phyloP scores from a whole-genome alignment of 2,113 vertebrate species.

The Cynocephalus volans region DNA sequence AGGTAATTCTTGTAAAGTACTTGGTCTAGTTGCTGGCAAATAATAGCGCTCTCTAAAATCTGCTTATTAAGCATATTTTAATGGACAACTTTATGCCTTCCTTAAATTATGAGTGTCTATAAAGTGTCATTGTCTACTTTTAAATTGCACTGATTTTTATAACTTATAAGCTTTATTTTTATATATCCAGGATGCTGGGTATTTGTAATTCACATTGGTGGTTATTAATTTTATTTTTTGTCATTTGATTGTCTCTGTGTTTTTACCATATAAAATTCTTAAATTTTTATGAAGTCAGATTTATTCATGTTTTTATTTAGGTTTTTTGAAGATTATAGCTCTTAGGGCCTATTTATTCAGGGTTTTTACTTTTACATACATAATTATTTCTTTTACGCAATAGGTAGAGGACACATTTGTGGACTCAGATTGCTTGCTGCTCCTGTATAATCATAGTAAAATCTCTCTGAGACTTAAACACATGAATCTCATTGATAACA shows the following conservation, averaged over 20 bases:
- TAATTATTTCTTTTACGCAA: background rate
- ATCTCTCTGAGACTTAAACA: background rate
- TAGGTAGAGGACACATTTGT: background rate
- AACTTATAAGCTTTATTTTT: background rate
- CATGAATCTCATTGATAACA: background rate
- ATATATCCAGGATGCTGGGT: background rate
- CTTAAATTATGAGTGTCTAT: background rate
- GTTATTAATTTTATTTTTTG: background rate
- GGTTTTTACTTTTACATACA: background rate
- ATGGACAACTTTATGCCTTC: background rate
- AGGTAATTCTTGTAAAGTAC: background rate
- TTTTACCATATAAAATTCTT: background rate
- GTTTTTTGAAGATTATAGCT: background rate
- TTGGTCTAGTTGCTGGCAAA: background rate
- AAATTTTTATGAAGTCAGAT: background rate
- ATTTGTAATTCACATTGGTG: conserved; percentile 31
- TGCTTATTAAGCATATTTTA: background rate
- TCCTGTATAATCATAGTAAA: background rate
- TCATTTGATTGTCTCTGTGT: background rate
- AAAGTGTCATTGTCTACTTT: background rate
- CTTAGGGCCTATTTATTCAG: background rate
- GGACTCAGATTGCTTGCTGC: background rate
- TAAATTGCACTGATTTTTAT: conserved; percentile 26
- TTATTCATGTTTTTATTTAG: background rate
- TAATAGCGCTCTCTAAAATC: background rate